Conservation (phyloP, 2,797 vertebrate species). For the Setipinna tenuifilis region DNA sequence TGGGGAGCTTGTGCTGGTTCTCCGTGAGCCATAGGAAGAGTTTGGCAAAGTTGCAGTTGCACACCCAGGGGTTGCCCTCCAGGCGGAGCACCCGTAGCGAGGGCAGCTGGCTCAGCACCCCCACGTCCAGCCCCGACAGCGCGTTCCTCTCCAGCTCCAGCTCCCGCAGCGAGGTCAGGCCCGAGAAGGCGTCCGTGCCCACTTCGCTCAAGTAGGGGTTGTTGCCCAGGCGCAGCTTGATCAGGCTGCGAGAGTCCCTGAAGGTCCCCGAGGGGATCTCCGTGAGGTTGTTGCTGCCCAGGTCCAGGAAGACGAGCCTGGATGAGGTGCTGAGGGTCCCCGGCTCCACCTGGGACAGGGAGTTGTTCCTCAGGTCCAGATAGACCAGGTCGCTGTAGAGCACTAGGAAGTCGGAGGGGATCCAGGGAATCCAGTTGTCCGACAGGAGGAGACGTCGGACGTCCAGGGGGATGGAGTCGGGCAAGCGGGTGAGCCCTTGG, state of each 20-base stretch:
- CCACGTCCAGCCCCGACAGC: slow-evolving; percentile 79
- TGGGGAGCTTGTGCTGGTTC: slow-evolving; percentile 86
- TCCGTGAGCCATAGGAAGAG: slow-evolving; percentile 90
- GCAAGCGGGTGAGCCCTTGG: slow-evolving; percentile 83
- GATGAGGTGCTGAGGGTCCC: slow-evolving; percentile 86
- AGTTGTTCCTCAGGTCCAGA: slow-evolving; percentile 91
- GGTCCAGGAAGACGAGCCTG: slow-evolving; percentile 87
- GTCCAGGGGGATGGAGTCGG: slow-evolving; percentile 85
- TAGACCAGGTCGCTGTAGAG: slow-evolving; percentile 91
- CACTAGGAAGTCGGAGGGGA: slow-evolving; percentile 89
- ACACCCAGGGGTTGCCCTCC: slow-evolving; percentile 93
- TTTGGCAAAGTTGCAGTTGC: slow-evolving; percentile 89
- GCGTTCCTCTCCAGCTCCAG: slow-evolving; percentile 86
- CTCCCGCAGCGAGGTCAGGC: slow-evolving; percentile 85
- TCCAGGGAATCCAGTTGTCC: slow-evolving; percentile 86
- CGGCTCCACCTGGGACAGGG: slow-evolving; percentile 82
- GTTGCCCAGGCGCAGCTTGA: slow-evolving; percentile 84
- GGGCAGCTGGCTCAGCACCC: slow-evolving; percentile 79
- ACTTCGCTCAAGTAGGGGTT: slow-evolving; percentile 85
- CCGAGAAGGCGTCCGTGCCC: slow-evolving; percentile 81
- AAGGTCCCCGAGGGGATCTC: slow-evolving; percentile 85
- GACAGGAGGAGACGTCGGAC: slow-evolving; percentile 87
- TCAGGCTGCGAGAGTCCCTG: slow-evolving; percentile 82
- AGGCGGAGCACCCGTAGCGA: slow-evolving; percentile 82
- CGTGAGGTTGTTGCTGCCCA: slow-evolving; percentile 90